Evolutionary conservation across 2,113 vertebrate genomes (phyloP), one percentile per base, ranked within the genome.

Genomic region (Mugil cephalus): DNA sequence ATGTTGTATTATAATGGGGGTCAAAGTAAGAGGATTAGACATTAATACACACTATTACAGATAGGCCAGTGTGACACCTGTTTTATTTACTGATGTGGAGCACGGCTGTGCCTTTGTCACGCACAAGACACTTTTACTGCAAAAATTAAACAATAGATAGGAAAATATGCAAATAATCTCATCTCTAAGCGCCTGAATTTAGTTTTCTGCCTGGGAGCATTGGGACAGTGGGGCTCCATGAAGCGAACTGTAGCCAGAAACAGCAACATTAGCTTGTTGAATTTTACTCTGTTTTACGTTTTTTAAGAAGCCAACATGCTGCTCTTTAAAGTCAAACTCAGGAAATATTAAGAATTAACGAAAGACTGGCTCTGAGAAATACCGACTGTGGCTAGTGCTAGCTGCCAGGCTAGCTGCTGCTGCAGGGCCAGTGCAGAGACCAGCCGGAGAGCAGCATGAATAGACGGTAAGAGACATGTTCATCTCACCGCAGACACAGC

Each of bases 11-110:
- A 76, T 88, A 77, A 85, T 89, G 76, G 87, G 79, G 87, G 62
- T 87, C 79, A 81, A 86, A 76, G 77, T 87, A 91, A 92, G 88
- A 92, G 92, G 92, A 91, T 92, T 83, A 91, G 36, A 74, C 21
- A 93, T 91, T 86, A 91, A 90, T 88, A 89, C 69, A 79, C 72
- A 82, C 77, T 45, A 69, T 54, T 34, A 66, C 77, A 81, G 77
- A 83, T 5, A 77, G 64, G 58, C 58, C 40, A 64, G 40, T 6
- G 40, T 69, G 72, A 80, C 76, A 81, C 65, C 36, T 82, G 64
- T 61, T 60, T n/a, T 71, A 60, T 38, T 50, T 42, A 74, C 50
- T 69, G 14, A 21, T 58, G 30, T 13, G 19, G 1, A 30, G 10
- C 34, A 45, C 10, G 24, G 24, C 15, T 46, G 24, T 10, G 8